phyloP scores from a whole-genome alignment of 2,797 vertebrate genomes.

The Spheniscus humboldti region DNA sequence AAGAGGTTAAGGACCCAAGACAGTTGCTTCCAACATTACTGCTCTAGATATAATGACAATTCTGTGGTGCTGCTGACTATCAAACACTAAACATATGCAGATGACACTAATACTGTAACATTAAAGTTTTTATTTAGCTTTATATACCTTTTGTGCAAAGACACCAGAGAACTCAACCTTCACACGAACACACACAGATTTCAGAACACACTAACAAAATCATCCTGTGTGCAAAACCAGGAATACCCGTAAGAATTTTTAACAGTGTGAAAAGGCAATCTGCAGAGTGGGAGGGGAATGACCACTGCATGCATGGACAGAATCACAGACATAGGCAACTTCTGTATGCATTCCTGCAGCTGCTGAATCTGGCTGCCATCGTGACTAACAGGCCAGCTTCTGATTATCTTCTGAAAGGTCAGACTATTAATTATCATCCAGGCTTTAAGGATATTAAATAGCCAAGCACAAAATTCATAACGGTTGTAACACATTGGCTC shows the following conservation, averaged over 20 bases:
- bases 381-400: neutral
- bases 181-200: neutral
- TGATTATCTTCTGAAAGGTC: slow-evolving; percentile 35
- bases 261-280: neutral
- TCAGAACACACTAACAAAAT: neutral
- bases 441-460: neutral
- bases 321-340: neutral
- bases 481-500: neutral
- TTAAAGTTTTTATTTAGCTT: neutral
- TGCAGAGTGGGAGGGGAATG: neutral
- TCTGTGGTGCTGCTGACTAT: neutral
- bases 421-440: neutral
- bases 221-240: neutral
- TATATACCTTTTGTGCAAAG: neutral
- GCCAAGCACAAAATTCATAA: neutral
- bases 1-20: neutral
- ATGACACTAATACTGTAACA: neutral
- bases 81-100: neutral
- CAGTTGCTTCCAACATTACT: neutral
- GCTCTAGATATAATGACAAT: neutral
- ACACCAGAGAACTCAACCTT: neutral
- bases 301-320: neutral
- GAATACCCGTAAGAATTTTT: neutral
- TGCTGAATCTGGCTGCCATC: slow-evolving; percentile 1
- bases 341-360: slow-evolving; percentile 13